These are phyloP conservation scores for Myotis pilosus DNA, from an alignment of 2,797 vertebrate genomes.

Conservation along the genomic window DNA sequence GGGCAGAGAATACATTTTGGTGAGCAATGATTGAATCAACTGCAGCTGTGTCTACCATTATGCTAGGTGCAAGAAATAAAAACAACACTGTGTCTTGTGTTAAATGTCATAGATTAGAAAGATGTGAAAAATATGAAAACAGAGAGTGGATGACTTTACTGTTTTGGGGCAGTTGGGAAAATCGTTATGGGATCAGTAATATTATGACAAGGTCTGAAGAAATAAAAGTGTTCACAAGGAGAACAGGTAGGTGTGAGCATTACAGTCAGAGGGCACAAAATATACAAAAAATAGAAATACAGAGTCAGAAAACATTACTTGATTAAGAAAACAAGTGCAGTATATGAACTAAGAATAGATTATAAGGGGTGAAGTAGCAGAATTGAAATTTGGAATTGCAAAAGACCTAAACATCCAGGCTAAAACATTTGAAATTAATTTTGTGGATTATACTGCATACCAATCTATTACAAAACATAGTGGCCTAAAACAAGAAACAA, in stretches of 20 bases:
- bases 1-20: background rate
- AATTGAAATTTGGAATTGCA: background rate
- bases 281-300: background rate
- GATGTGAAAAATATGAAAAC: background rate
- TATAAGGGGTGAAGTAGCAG: background rate
- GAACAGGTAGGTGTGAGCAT: background rate
- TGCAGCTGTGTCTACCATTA: background rate
- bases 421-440: background rate
- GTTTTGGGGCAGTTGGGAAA: background rate
- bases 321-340: background rate
- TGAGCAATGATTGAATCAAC: background rate
- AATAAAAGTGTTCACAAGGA: background rate
- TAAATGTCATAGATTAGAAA: background rate
- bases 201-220: background rate
- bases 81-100: accelerated
- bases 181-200: background rate
- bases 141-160: background rate
- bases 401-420: background rate
- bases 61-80: background rate
- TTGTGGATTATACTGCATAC: background rate
- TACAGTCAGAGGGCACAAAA: background rate
- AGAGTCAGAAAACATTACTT: background rate
- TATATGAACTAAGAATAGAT: background rate
- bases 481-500: background rate
- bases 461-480: background rate